A percentile compares a stretch with the other conserved stretches of the same genome.
Evolutionary conservation across 1,140 invertebrate genomes (phyloP).

Genomic region (Drosophila kohkoa): DNA sequence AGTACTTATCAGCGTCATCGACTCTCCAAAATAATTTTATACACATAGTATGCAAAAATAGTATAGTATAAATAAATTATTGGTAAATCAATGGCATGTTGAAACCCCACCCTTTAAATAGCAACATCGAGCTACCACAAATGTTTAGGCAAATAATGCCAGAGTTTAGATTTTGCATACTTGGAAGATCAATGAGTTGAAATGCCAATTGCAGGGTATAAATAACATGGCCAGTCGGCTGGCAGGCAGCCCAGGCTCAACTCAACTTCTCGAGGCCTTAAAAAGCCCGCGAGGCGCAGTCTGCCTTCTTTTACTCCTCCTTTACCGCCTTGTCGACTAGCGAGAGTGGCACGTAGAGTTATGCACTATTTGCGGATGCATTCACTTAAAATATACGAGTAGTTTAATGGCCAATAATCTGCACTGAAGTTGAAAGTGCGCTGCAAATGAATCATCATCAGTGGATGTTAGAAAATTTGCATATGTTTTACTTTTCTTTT

Average conservation of each 20-base stretch:
- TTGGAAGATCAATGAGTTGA: no score
- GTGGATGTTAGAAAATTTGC: neutral
- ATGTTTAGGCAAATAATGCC: neutral
- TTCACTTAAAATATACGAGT: neutral
- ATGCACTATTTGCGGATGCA: conserved; percentile 13
- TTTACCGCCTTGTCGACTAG: neutral
- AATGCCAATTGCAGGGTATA: conserved; percentile 5
- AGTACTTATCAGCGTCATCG: no score
- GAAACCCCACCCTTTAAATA: no score
- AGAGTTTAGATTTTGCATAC: neutral
- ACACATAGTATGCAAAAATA: no score
- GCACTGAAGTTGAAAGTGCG: conserved; percentile 13
- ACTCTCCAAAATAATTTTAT: no score
- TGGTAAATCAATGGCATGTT: no score
- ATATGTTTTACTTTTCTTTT: no score
- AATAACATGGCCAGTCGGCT: conserved; percentile 26
- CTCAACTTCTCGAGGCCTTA: neutral
- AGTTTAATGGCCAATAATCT: neutral
- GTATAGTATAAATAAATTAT: no score
- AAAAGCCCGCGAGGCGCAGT: conserved; percentile 5
- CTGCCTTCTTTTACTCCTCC: neutral
- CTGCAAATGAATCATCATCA: neutral
- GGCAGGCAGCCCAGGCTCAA: conserved; percentile 13
- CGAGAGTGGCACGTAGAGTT: conserved; percentile 38
- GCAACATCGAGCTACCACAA: no score